These are phyloP conservation scores for Talpa occidentalis DNA, from an alignment of 2,113 vertebrate genomes.

Conservation along the genomic window DNA sequence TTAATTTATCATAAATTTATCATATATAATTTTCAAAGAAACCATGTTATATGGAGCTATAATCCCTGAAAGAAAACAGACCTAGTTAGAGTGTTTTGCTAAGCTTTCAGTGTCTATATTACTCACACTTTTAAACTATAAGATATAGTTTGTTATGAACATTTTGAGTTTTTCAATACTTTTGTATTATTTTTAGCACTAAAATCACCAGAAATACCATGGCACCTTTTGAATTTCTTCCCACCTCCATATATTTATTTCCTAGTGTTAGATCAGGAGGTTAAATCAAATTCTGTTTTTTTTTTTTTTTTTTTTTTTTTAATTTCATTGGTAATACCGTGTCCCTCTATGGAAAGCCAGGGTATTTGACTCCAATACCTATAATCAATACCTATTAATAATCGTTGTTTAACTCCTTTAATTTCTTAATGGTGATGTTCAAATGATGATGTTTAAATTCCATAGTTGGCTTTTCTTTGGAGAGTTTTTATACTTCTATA, in stretches of 20 bases:
- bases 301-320: neutral
- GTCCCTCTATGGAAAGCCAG: neutral
- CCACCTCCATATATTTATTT: neutral
- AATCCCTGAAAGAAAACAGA: neutral
- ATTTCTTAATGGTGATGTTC: constrained; percentile 3
- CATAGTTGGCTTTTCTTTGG: neutral
- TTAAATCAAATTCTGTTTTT: neutral
- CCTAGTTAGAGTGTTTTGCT: neutral
- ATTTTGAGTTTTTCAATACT: constrained; percentile 36
- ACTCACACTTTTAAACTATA: neutral
- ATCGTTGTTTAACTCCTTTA: neutral
- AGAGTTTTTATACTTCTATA: neutral
- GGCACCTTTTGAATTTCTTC: neutral
- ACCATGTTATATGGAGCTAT: neutral
- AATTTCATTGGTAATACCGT: neutral
- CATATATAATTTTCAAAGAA: neutral
- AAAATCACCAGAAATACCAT: neutral
- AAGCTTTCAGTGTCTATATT: neutral
- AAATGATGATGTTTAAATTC: neutral
- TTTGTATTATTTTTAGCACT: neutral
- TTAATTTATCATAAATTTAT: neutral
- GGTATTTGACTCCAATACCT: neutral
- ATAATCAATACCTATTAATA: neutral
- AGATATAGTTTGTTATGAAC: neutral
- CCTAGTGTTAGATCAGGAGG: neutral